Evolutionary conservation across 1,140 invertebrate species (phyloP).

Genomic region (Drosophila arizonae): DNA sequence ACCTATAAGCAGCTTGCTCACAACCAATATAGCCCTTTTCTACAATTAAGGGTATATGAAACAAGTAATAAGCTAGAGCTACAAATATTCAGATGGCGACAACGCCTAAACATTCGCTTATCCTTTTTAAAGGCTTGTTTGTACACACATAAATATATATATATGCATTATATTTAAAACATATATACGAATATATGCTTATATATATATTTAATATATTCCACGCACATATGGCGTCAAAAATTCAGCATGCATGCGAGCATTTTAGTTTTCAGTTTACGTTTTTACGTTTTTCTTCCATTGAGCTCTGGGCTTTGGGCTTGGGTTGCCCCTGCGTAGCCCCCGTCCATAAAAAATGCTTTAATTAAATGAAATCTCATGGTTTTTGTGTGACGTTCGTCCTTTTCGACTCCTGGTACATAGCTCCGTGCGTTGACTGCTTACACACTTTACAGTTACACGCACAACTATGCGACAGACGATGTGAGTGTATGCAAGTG

Average conservation of each 20-base stretch:
- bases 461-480: constrained; percentile 68
- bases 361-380: constrained; percentile 81
- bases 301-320: background rate
- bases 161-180: constrained; percentile 67
- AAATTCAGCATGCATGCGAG: constrained; percentile 59
- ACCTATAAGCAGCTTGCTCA: background rate
- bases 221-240: constrained; percentile 77
- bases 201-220: constrained; percentile 74
- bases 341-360: constrained; percentile 51
- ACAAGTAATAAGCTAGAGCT: constrained; percentile 16
- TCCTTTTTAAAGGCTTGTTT: constrained; percentile 61
- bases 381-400: constrained; percentile 62
- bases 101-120: constrained; percentile 26
- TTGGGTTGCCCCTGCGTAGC: background rate
- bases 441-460: constrained; percentile 76
- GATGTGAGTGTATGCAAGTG: background rate
- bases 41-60: background rate
- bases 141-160: constrained; percentile 43
- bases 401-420: constrained; percentile 34
- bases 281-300: background rate
- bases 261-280: constrained; percentile 5
- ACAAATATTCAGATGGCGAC: constrained; percentile 32
- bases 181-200: constrained; percentile 5
- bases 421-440: constrained; percentile 57
- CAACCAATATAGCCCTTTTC: background rate